Percentiles rank a stretch among this genome's conserved stretches.
These are phyloP conservation scores for Scophthalmus maximus DNA, from an alignment of 2,113 vertebrate species.

Conservation along the genomic window DNA sequence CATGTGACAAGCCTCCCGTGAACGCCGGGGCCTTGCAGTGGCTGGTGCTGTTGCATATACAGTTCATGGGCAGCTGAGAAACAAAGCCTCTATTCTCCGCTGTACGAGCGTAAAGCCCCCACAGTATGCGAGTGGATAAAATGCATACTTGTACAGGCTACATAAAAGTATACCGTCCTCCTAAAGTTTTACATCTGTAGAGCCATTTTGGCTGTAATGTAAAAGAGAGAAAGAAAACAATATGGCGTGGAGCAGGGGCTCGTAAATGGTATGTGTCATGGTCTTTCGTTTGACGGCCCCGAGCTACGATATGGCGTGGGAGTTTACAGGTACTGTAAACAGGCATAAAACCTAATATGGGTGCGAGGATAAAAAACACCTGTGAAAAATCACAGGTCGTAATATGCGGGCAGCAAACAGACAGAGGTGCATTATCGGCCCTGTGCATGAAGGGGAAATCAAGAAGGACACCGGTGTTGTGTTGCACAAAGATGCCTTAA, in stretches of 20 bases:
- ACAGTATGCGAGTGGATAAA: constrained; percentile 22
- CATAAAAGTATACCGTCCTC: constrained; percentile 64
- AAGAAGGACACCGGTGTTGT: not conserved
- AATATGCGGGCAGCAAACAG: constrained; percentile 38
- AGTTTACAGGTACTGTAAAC: constrained; percentile 51
- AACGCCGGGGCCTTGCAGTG: constrained; percentile 23
- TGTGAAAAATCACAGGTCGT: constrained; percentile 1
- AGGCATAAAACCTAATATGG: constrained; percentile 29
- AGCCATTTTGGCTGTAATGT: constrained; percentile 48
- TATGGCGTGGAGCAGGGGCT: constrained; percentile 12
- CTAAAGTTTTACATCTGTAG: constrained; percentile 57
- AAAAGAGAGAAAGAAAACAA: too few relatives aligned
- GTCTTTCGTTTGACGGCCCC: constrained; percentile 30
- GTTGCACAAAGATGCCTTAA: not conserved
- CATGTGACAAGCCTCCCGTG: constrained; percentile 57
- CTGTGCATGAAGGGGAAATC: not conserved
- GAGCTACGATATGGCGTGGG: constrained; percentile 11
- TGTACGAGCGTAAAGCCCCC: not conserved
- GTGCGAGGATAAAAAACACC: constrained; percentile 33
- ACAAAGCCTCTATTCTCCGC: not conserved
- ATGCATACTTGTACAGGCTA: constrained; percentile 41
- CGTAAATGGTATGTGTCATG: constrained; percentile 53
- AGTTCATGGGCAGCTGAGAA: constrained; percentile 18
- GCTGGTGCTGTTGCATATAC: constrained; percentile 30
- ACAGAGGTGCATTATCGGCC: constrained; percentile 5